Evolutionary conservation across 2,888 invertebrate species (phyloP).

Genomic region (Anarsia innoxiella): DNA sequence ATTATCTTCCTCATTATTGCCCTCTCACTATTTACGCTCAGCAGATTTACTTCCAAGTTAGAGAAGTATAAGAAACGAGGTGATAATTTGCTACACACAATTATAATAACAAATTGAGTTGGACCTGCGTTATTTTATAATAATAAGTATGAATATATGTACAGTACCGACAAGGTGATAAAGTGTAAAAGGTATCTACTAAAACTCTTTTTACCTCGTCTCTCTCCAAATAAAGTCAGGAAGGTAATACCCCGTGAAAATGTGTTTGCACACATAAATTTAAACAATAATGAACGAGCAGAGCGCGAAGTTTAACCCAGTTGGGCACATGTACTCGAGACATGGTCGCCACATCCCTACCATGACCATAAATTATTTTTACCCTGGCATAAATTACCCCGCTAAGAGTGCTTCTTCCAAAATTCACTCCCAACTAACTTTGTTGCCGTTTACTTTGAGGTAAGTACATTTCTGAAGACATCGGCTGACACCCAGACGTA

Average conservation of each 20-base stretch:
- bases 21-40: no score
- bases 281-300: constrained; percentile 1
- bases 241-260: not conserved
- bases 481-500: not conserved
- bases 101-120: no score
- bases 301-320: not conserved
- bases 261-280: not conserved
- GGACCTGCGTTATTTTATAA: no score
- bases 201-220: no score
- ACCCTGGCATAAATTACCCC: constrained; percentile 22
- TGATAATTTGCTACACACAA: no score
- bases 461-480: not conserved
- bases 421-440: constrained; percentile 22
- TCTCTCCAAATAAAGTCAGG: not conserved
- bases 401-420: constrained; percentile 12
- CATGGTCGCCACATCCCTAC: constrained; percentile 11
- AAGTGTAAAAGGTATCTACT: no score
- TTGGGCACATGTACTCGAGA: not conserved
- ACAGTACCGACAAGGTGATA: no score
- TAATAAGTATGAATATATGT: no score
- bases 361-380: constrained; percentile 23
- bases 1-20: no score
- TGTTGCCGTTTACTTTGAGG: constrained; percentile 20
- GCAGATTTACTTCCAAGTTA: no score
- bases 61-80: no score